Percentiles rank a stretch among this genome's conserved stretches.
These are phyloP conservation scores for Sapayoa aenigma DNA, from an alignment of 2,113 vertebrate species.

Conservation along the genomic window DNA sequence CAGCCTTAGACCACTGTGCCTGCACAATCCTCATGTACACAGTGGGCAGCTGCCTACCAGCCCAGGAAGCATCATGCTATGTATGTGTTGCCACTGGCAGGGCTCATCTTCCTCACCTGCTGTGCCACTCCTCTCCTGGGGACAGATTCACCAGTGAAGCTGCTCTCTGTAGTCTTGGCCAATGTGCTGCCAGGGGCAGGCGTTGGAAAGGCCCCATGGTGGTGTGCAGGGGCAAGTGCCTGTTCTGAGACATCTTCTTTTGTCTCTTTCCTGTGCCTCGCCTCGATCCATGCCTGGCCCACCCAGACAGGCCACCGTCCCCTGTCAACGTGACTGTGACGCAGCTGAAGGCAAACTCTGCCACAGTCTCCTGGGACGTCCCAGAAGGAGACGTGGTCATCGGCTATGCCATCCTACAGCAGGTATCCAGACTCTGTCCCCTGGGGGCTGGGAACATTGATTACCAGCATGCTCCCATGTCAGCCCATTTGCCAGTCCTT, in stretches of 20 bases:
- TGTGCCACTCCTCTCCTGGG: neutral
- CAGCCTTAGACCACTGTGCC: neutral
- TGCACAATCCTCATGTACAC: neutral
- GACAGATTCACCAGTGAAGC: neutral
- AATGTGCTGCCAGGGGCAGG: neutral
- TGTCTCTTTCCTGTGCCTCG: constrained; percentile 16
- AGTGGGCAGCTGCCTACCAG: neutral
- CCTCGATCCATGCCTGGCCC: neutral
- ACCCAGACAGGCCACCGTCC: constrained; percentile 88
- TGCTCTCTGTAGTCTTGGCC: neutral
- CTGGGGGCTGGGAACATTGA: neutral
- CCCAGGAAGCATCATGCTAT: accelerated
- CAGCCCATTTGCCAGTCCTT: neutral
- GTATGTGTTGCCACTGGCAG: neutral
- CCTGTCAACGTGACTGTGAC: constrained; percentile 96
- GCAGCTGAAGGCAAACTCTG: constrained; percentile 93
- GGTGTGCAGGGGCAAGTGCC: neutral
- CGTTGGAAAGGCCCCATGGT: neutral
- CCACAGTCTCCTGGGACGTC: constrained; percentile 95
- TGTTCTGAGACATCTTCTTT: constrained; percentile 4
- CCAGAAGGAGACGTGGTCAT: constrained; percentile 95
- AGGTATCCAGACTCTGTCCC: constrained; percentile 73
- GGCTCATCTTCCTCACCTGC: neutral
- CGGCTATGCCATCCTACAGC: constrained; percentile 95
- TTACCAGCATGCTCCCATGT: neutral